Base-by-base conservation (phyloP, 2,113 vertebrate species). In the Anser brachyrhynchus region DNA sequence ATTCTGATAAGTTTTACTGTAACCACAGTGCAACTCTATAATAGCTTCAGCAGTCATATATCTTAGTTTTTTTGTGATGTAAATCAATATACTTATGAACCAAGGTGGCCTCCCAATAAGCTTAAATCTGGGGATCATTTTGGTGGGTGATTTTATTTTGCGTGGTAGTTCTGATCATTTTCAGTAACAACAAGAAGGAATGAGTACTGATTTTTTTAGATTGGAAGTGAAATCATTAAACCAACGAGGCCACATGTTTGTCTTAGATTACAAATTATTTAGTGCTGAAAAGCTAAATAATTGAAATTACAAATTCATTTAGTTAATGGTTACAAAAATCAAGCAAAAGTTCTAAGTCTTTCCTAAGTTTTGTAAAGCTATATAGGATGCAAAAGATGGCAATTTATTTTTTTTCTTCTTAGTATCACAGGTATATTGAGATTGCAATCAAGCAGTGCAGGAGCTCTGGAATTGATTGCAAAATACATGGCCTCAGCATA, bases 391-490 rank as follows among this genome's bases (percentile, higher is more conserved):
- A 29, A 35, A 78, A 81, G 26, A 39, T 71, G 52, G 26, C 20
- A 78, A 44, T 75, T 71, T 19, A 67, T 16, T 37, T 73, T 90
- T 90, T 92, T 90, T 90, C 7, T 70, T n/a, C 75, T 43, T 94
- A 99, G 99, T 99, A 98, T 96, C 99, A 99, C 98, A 98, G 99
- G 76, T 99, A 99, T 92, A 97, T 99, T 55, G 99, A 99, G 94
- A 97, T 99, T 64, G 99, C 99, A 16, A 99, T 99, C 95, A 99
- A 99, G 80, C 99, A 99, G 96, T 99, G 99, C 96, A 98, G 99
- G 74, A 99, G 99, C 97, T 99, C 99, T 22, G 99, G 99, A 8
- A 99, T 99, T 7, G 99, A 99, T 96, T 99, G 99, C 86, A 99
- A 99, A 95, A 99, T 99, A 92, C 99, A 99, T 1, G 99, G 99